A percentile compares a stretch with the other conserved stretches of the same genome.
These are phyloP conservation scores for Nycticebus coucang DNA, from an alignment of 2,113 vertebrate genomes.

Conservation along the genomic window DNA sequence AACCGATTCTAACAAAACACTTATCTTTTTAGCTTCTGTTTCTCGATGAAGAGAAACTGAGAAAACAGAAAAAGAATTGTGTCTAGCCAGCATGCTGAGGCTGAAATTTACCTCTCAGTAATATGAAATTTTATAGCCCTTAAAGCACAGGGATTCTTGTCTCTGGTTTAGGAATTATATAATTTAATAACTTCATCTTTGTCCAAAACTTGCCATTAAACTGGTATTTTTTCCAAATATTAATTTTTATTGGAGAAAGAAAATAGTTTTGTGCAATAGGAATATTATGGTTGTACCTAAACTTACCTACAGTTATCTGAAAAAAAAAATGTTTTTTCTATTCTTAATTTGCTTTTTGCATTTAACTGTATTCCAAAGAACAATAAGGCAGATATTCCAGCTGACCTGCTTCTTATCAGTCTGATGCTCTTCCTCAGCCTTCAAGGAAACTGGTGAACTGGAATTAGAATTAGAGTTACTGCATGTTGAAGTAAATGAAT, in stretches of 20 bases:
- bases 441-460: slow-evolving; percentile 80
- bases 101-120: neutral
- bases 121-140: neutral
- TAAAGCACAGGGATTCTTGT: neutral
- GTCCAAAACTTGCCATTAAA: neutral
- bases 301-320: neutral
- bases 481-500: slow-evolving; percentile 79
- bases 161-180: neutral
- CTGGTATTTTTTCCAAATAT: neutral
- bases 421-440: slow-evolving; percentile 82
- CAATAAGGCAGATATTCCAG: neutral
- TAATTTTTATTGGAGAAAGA: neutral
- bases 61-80: neutral
- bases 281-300: neutral
- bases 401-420: slow-evolving; percentile 83
- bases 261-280: neutral
- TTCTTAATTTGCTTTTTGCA: neutral
- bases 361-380: neutral
- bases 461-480: slow-evolving; percentile 83
- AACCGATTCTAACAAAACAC: neutral
- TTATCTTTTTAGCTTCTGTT: neutral
- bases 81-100: neutral
- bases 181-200: slow-evolving; percentile 1
- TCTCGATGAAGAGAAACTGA: slow-evolving; percentile 5
- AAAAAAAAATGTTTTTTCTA: neutral